phyloP scores from a whole-genome alignment of 2,113 vertebrate genomes.

The Leucosticte australis region DNA sequence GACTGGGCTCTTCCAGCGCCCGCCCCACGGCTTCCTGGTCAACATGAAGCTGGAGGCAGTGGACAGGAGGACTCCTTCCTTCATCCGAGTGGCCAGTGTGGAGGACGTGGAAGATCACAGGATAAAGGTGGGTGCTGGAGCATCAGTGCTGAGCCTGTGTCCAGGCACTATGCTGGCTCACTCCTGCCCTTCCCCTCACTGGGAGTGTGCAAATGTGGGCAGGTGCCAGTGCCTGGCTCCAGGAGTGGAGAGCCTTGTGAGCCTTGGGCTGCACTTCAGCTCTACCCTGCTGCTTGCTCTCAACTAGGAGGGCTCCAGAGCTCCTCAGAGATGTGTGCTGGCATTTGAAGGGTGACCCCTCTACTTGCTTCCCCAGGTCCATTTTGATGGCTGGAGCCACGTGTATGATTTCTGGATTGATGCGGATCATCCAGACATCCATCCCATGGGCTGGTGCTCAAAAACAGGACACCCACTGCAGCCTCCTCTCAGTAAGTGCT shows the following conservation, averaged over 20 bases:
- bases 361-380: conserved; percentile 77
- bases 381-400: conserved; percentile 96
- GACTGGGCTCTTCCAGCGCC: conserved; percentile 72
- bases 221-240: neutral
- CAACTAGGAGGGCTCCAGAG: neutral
- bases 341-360: neutral
- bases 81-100: conserved; percentile 91
- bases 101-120: conserved; percentile 92
- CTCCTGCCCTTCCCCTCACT: neutral
- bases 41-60: conserved; percentile 96
- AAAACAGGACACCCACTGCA: conserved; percentile 90
- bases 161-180: neutral
- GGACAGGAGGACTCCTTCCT: conserved; percentile 89
- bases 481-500: conserved; percentile 82
- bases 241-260: neutral
- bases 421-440: conserved; percentile 91
- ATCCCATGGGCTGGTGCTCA: conserved; percentile 94
- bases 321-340: neutral
- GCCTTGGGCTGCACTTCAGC: neutral
- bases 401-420: conserved; percentile 97
- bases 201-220: neutral
- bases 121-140: conserved; percentile 84
- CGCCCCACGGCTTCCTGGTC: conserved; percentile 87
- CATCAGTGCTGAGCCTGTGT: neutral
- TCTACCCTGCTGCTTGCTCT: neutral